Evolutionary conservation across 2,888 invertebrate species (phyloP).

Genomic region (Pseudococcus longispinus): DNA sequence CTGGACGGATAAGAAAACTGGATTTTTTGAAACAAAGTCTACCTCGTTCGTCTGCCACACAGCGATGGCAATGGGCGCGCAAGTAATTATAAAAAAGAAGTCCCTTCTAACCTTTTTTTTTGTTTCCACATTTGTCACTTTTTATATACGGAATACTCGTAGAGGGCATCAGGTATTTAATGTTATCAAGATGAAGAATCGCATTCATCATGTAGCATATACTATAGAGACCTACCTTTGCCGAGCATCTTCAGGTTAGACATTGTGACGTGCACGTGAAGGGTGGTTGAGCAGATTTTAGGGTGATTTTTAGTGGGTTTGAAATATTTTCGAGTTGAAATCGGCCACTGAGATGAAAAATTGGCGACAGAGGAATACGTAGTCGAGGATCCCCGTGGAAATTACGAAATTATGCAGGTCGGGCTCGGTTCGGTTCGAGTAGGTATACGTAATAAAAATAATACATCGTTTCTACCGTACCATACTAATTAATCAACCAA

Average conservation of each 20-base stretch:
- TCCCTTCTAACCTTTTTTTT: conserved; percentile 15
- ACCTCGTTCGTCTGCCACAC: background rate
- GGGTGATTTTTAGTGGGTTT: background rate
- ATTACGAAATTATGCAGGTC: conserved; percentile 28
- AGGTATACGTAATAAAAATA: conserved; percentile 17
- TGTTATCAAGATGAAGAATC: conserved; percentile 13
- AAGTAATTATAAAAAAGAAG: conserved; percentile 15
- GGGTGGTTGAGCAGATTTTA: background rate
- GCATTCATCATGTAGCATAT: background rate
- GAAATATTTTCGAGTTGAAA: conserved; percentile 12
- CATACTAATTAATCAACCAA: conserved; percentile 22
- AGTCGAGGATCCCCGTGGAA: background rate
- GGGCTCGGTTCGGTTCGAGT: no score
- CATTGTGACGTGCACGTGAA: background rate
- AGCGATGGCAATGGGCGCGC: conserved; percentile 9
- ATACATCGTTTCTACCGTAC: background rate
- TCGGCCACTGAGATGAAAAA: background rate
- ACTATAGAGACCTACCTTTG: background rate
- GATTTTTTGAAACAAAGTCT: conserved; percentile 43
- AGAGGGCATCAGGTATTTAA: background rate
- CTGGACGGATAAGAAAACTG: conserved; percentile 22
- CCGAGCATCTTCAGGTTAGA: background rate
- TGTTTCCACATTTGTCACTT: conserved; percentile 42
- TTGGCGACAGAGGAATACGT: background rate
- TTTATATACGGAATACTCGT: background rate